Evolutionary conservation across 2,888 invertebrate genomes (phyloP).

Genomic region (Chelonus formosanus): DNA sequence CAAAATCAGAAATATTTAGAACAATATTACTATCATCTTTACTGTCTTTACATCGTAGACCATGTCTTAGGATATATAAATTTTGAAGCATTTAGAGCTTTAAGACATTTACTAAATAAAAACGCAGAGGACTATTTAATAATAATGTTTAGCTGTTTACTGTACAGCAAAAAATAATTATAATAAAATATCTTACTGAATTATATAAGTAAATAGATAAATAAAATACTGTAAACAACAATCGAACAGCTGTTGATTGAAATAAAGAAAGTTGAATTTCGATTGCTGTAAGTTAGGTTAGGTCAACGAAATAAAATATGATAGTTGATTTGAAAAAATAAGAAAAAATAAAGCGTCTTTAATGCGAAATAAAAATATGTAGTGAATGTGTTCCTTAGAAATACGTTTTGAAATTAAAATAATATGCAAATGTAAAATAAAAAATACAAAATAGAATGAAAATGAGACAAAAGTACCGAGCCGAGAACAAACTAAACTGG

Average conservation of each 20-base stretch:
- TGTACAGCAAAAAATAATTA: slow-evolving; percentile 10
- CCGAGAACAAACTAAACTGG: neutral
- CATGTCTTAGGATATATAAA: too few species aligned
- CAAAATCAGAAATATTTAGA: too few species aligned
- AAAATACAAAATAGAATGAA: slow-evolving; percentile 6
- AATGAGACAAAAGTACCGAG: slow-evolving; percentile 13
- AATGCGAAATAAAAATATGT: slow-evolving; percentile 14
- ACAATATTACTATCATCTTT: too few species aligned
- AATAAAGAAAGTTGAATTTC: slow-evolving; percentile 2
- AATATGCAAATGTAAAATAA: slow-evolving; percentile 36
- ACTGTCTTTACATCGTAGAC: too few species aligned
- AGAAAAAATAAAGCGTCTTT: neutral
- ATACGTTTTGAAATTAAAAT: slow-evolving; percentile 37
- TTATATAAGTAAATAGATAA: slow-evolving; percentile 17
- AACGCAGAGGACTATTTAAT: too few species aligned
- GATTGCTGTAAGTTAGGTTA: slow-evolving; percentile 19
- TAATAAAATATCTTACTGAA: neutral
- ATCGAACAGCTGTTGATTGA: neutral
- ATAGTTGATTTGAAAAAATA: slow-evolving; percentile 1
- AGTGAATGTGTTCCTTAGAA: slow-evolving; percentile 43
- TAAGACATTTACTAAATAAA: too few species aligned
- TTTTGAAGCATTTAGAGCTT: too few species aligned
- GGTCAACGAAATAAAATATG: slow-evolving; percentile 11
- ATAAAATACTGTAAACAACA: slow-evolving; percentile 1
- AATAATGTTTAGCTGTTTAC: neutral